phyloP scores from a whole-genome alignment of 2,888 invertebrate species.

The Salpingus planirostris region DNA sequence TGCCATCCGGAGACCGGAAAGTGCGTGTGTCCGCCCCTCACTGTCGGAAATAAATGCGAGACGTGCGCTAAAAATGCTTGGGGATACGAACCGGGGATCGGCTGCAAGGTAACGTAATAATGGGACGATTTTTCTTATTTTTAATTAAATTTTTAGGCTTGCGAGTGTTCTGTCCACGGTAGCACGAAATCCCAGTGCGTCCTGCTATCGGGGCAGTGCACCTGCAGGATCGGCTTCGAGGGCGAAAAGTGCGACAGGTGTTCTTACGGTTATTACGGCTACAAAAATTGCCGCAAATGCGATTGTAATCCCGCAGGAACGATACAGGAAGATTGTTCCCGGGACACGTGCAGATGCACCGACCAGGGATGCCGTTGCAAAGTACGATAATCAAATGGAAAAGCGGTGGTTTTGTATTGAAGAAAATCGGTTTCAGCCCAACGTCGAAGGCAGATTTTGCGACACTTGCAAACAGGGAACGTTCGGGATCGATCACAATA shows the following conservation, averaged over 20 bases:
- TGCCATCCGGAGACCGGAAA: conserved; percentile 85
- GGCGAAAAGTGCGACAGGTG: conserved; percentile 77
- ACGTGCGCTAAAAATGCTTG: conserved; percentile 74
- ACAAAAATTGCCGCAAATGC: conserved; percentile 79
- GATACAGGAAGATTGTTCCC: conserved; percentile 32
- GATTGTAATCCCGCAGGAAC: conserved; percentile 73
- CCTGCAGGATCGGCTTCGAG: conserved; percentile 64
- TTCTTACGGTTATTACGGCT: conserved; percentile 78
- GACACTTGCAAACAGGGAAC: conserved; percentile 74
- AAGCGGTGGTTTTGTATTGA: conserved; percentile 15
- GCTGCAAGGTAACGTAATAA: conserved; percentile 61
- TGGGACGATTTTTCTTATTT: not conserved
- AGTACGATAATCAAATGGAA: conserved; percentile 39
- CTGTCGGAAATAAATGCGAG: conserved; percentile 74
- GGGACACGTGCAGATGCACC: conserved; percentile 61
- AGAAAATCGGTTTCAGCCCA: too few species aligned
- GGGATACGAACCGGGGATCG: conserved; percentile 64
- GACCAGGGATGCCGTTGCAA: conserved; percentile 87
- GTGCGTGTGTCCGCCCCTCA: conserved; percentile 84
- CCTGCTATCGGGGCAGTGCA: conserved; percentile 59
- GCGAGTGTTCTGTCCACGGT: conserved; percentile 67
- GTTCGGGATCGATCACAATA: conserved; percentile 72
- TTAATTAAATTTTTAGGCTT: conserved; percentile 40
- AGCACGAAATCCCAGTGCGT: conserved; percentile 60
- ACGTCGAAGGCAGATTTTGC: conserved; percentile 79